Evolutionary conservation across 1,140 invertebrate species (phyloP).

Genomic region (Caenorhabditis elegans): DNA sequence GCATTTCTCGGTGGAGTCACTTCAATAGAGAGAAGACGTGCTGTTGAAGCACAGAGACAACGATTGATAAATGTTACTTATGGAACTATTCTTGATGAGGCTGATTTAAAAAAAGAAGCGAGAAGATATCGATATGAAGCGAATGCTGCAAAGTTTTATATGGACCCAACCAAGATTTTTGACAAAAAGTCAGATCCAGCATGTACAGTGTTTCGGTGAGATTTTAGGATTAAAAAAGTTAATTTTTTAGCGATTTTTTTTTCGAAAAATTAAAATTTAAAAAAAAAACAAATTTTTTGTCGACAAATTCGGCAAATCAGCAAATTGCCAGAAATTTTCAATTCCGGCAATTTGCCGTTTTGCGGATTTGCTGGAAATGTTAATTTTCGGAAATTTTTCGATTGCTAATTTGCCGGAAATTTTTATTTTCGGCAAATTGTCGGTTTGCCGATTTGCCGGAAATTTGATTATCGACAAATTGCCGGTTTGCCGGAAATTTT

Average conservation of each 20-base stretch:
- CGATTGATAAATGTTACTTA: neutral
- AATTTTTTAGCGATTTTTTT: neutral
- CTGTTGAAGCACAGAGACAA: neutral
- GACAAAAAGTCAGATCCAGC: neutral
- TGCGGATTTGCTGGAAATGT: too few relatives aligned
- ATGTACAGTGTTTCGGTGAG: conserved; percentile 15
- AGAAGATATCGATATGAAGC: neutral
- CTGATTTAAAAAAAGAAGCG: neutral
- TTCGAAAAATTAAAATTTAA: too few relatives aligned
- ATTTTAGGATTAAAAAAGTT: neutral
- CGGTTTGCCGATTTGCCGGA: too few relatives aligned
- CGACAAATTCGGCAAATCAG: too few relatives aligned
- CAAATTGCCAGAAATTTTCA: too few relatives aligned
- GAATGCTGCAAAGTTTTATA: neutral
- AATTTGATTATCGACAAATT: too few relatives aligned
- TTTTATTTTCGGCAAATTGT: too few relatives aligned
- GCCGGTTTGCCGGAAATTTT: too few relatives aligned
- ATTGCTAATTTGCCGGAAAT: too few relatives aligned
- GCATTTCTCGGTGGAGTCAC: neutral
- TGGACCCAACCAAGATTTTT: neutral
- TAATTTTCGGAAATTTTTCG: too few relatives aligned
- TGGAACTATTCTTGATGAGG: neutral
- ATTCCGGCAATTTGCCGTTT: too few relatives aligned
- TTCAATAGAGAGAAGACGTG: neutral
- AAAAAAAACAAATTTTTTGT: too few relatives aligned